A percentile compares a stretch with the other conserved stretches of the same genome.
Evolutionary conservation across 2,888 invertebrate genomes (phyloP).

Genomic region (Ischnus inquisitorius): DNA sequence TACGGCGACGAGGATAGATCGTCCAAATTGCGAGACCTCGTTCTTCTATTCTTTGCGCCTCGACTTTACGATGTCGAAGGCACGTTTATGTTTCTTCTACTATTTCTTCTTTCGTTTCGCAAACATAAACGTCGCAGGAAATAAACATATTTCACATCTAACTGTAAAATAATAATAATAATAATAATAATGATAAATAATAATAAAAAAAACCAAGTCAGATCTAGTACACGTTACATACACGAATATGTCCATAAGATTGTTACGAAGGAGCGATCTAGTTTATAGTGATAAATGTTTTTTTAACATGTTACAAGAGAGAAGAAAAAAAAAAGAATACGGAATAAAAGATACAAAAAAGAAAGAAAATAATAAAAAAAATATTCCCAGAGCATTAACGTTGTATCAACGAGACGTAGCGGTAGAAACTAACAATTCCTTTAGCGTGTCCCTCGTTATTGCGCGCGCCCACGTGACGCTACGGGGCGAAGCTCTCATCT

Average conservation of each 20-base stretch:
- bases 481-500: slow-evolving; percentile 24
- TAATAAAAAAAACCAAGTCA: slow-evolving; percentile 41
- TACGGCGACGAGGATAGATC: slow-evolving; percentile 23
- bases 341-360: slow-evolving; percentile 56
- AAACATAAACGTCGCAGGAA: slow-evolving; percentile 26
- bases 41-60: slow-evolving; percentile 25
- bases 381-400: slow-evolving; percentile 60
- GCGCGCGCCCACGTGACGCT: slow-evolving; percentile 19
- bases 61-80: slow-evolving; percentile 14
- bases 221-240: slow-evolving; percentile 66
- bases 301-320: slow-evolving; percentile 63
- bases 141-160: slow-evolving; percentile 46
- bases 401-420: slow-evolving; percentile 59
- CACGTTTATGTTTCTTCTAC: slow-evolving; percentile 29
- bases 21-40: slow-evolving; percentile 35
- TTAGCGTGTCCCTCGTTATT: slow-evolving; percentile 53
- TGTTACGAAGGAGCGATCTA: slow-evolving; percentile 65
- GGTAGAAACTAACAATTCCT: slow-evolving; percentile 57
- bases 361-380: slow-evolving; percentile 39
- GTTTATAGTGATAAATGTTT: slow-evolving; percentile 66
- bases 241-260: slow-evolving; percentile 65
- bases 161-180: slow-evolving; percentile 25
- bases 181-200: slow-evolving; percentile 14
- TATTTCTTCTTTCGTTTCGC: slow-evolving; percentile 34
- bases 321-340: slow-evolving; percentile 54